These are phyloP conservation scores for Yponomeuta evonymella DNA, from an alignment of 2,888 invertebrate genomes.

Conservation along the genomic window DNA sequence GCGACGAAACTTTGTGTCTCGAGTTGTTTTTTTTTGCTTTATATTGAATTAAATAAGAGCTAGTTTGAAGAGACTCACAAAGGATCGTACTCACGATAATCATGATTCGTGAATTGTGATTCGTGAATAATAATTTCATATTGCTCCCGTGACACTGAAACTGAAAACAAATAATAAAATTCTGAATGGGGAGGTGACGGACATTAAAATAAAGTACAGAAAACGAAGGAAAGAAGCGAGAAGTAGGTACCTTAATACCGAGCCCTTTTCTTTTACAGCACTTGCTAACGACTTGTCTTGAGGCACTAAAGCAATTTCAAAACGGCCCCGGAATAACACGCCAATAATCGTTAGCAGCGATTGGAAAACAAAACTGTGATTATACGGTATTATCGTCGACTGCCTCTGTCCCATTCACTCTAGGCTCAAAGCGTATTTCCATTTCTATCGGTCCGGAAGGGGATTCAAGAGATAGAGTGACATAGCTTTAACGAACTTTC, in stretches of 20 bases:
- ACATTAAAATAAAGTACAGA: neutral
- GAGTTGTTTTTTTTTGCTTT: neutral
- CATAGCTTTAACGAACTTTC: slow-evolving; percentile 75
- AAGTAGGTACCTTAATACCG: slow-evolving; percentile 40
- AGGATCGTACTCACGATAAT: no score
- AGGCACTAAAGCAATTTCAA: slow-evolving; percentile 71
- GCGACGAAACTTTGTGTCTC: neutral
- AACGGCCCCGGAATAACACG: slow-evolving; percentile 77
- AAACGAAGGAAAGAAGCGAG: neutral
- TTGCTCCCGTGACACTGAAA: neutral
- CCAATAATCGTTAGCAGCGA: slow-evolving; percentile 81
- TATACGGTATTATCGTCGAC: slow-evolving; percentile 69
- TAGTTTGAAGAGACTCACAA: neutral
- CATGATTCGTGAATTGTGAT: neutral
- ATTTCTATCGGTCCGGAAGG: slow-evolving; percentile 54
- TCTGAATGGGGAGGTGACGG: neutral
- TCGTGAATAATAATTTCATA: neutral
- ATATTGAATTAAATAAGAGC: neutral
- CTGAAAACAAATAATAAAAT: neutral
- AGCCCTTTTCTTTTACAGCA: slow-evolving; percentile 59
- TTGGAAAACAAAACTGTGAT: slow-evolving; percentile 83
- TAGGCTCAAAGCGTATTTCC: slow-evolving; percentile 31
- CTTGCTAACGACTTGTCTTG: slow-evolving; percentile 69
- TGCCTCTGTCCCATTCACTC: slow-evolving; percentile 41
- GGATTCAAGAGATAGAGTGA: slow-evolving; percentile 61